Evolutionary conservation across 2,113 vertebrate species (phyloP).

Genomic region (Glaucidium brasilianum): DNA sequence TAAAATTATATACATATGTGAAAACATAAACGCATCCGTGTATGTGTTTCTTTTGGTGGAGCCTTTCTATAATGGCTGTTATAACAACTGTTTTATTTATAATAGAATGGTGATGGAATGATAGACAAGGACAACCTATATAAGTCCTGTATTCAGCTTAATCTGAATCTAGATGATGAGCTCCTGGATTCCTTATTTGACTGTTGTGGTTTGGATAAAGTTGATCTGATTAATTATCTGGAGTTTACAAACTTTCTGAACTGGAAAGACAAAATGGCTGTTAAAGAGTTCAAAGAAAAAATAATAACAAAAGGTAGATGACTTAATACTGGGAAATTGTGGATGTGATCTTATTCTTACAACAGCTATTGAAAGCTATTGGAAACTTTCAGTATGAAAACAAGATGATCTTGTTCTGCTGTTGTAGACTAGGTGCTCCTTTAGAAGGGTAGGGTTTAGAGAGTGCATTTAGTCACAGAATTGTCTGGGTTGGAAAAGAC

Average conservation of each 20-base stretch:
- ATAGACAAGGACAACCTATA: slow-evolving; percentile 81
- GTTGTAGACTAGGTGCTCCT: background rate
- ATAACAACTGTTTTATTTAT: background rate
- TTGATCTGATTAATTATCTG: slow-evolving; percentile 81
- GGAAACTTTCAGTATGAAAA: no score
- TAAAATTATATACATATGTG: no score
- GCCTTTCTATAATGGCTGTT: background rate
- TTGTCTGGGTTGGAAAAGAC: no score
- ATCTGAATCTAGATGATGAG: slow-evolving; percentile 67
- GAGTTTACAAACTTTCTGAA: slow-evolving; percentile 90
- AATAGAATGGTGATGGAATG: slow-evolving; percentile 80
- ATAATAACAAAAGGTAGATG: slow-evolving; percentile 76
- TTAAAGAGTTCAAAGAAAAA: slow-evolving; percentile 72
- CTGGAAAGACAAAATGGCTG: slow-evolving; percentile 84
- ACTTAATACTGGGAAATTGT: background rate
- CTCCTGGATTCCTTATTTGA: slow-evolving; percentile 83
- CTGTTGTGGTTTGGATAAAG: slow-evolving; percentile 82
- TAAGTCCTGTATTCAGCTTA: slow-evolving; percentile 76
- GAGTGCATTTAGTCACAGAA: background rate
- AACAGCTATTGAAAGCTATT: background rate
- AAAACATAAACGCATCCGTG: rapidly evolving
- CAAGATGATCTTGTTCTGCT: background rate
- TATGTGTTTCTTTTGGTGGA: background rate
- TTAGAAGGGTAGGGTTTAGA: background rate
- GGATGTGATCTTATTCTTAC: background rate